phyloP scores from a whole-genome alignment of 92 coral and sea anemone species.

The Nematostella vectensis region DNA sequence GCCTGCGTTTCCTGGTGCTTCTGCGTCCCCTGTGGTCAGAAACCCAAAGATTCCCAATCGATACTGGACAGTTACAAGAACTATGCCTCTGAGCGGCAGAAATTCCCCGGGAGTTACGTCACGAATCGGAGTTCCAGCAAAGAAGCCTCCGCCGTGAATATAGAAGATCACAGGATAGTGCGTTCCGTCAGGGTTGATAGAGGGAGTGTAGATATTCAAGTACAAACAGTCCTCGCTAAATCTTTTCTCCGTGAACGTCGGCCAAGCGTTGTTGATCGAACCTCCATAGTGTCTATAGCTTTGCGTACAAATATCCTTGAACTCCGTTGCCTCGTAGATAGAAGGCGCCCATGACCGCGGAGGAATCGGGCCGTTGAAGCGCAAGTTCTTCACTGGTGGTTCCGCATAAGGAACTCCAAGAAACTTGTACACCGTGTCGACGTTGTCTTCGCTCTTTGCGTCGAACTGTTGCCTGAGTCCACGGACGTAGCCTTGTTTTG shows the following conservation, averaged over 20 bases:
- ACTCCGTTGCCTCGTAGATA: slow-evolving; percentile 40
- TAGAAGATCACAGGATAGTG: slow-evolving; percentile 46
- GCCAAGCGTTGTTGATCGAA: slow-evolving; percentile 18
- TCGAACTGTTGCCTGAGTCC: slow-evolving; percentile 8
- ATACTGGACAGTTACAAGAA: slow-evolving; percentile 55
- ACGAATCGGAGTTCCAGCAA: slow-evolving; percentile 55
- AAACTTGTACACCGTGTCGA: slow-evolving; percentile 42
- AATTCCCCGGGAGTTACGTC: slow-evolving; percentile 54
- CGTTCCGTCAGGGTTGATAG: slow-evolving; percentile 2
- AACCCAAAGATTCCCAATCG: slow-evolving; percentile 60
- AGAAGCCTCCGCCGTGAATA: slow-evolving; percentile 65
- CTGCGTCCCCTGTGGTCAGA: slow-evolving; percentile 43
- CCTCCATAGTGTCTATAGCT: background rate
- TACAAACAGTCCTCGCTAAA: slow-evolving; percentile 53
- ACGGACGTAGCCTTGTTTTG: slow-evolving; percentile 17
- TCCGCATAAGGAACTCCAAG: slow-evolving; percentile 69
- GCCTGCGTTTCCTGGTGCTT: slow-evolving; percentile 60
- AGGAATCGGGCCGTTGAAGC: slow-evolving; percentile 45
- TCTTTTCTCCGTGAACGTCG: slow-evolving; percentile 17
- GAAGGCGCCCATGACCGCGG: slow-evolving; percentile 21
- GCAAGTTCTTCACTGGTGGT: slow-evolving; percentile 41
- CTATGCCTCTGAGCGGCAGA: slow-evolving; percentile 38
- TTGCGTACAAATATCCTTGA: slow-evolving; percentile 50
- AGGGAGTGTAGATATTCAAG: slow-evolving; percentile 58
- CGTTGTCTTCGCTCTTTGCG: slow-evolving; percentile 29